Conservation (phyloP, 2,888 invertebrate species). For the Hypomecis punctinalis region DNA sequence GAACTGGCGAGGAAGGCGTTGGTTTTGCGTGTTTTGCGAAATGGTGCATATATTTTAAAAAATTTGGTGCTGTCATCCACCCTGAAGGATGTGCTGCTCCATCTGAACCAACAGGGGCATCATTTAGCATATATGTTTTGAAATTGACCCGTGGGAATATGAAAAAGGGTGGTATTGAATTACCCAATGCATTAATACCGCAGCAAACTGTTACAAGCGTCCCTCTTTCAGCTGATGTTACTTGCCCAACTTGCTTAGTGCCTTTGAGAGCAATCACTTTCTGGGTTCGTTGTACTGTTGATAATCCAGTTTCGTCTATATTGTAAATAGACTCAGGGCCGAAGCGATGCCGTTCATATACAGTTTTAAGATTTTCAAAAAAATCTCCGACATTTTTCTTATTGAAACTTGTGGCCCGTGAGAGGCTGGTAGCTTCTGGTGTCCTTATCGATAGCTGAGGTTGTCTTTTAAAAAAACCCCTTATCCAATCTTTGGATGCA, state of each 20-base stretch:
- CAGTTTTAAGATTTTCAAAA: conserved; percentile 36
- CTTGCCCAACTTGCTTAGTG: conserved; percentile 33
- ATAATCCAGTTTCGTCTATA: conserved; percentile 44
- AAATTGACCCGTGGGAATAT: conserved; percentile 29
- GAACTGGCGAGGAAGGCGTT: no score
- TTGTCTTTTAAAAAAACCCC: conserved; percentile 40
- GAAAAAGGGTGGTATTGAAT: conserved; percentile 24
- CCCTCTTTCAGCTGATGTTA: conserved; percentile 43
- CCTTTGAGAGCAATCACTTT: conserved; percentile 8
- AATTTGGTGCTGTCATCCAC: conserved; percentile 27
- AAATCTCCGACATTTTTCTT: conserved; percentile 35
- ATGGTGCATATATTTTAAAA: no score
- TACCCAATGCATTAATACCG: conserved; percentile 25
- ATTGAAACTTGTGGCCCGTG: conserved; percentile 40
- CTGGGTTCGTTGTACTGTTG: conserved; percentile 10
- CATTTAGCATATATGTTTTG: conserved; percentile 20
- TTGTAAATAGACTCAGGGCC: conserved; percentile 46
- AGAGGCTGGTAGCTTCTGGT: conserved; percentile 41
- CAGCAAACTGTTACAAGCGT: conserved; percentile 28
- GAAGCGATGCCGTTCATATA: conserved; percentile 40
- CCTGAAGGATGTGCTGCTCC: conserved; percentile 20
- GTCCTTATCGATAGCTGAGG: conserved; percentile 41
- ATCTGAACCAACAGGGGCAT: conserved; percentile 15
- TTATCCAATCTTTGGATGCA: conserved; percentile 42
- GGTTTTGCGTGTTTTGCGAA: no score